Evolutionary conservation across 2,888 invertebrate genomes (phyloP), one percentile per base, ranked within the genome.

Genomic region (Oligia latruncula): DNA sequence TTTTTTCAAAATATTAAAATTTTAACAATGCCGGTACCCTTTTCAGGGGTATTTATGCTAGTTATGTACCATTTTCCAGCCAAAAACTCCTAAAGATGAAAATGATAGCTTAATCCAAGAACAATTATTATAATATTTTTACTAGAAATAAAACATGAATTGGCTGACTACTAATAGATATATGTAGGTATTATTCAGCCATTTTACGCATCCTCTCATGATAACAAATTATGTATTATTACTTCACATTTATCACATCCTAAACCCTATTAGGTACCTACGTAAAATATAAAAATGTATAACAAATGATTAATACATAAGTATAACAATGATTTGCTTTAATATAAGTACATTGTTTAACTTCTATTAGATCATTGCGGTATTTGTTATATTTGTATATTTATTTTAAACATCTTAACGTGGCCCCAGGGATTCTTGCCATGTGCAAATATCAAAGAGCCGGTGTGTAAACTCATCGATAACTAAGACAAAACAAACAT

Each of bases 401-500:
- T 81, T 87, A 83, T 89, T 80, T 82, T 88, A 74, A 76, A 77
- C 73, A 68, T 81, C 77, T 78, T 75, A 77, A 83, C 84, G 82
- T 74, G 85, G 86, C 85, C 82, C 86, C 77, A 72, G 86, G 85
- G 78, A 84, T 80, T 90, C 83, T 78, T 74, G 85, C 83, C 84
- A 89, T 88, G 81, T 88, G 90, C 83, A 91, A 91, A 92, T 91
- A 91, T 88, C 86, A 86, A 89, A 89, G 87, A 90, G 77, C 88
- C 88, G 86, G 87, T 88, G 80, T 83, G 88, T 91, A 90, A 91
- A 90, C 90, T 87, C 83, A 90, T 89, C 88, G 89, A 90, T 88
- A 87, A 84, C 83, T 86, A 83, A 86, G 87, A 83, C 87, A 84
- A 85, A 87, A 87, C 89, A 92, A 93, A 92, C 90, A 94, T 94